phyloP scores from a whole-genome alignment of 2,888 invertebrate genomes.

The Mesorhabditis spiculigera region DNA sequence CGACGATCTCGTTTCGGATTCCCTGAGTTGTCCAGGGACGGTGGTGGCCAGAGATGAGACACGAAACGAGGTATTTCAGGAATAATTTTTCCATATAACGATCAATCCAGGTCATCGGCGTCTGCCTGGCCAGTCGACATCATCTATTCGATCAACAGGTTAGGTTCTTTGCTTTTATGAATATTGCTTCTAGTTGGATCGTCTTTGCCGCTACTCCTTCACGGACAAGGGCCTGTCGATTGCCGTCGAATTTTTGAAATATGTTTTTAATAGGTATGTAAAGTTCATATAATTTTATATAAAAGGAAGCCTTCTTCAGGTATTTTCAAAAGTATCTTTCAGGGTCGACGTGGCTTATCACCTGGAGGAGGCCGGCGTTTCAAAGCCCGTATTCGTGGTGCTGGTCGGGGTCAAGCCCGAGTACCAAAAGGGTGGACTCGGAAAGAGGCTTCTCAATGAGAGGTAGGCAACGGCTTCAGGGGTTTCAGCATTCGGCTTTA shows the following conservation, averaged over 20 bases:
- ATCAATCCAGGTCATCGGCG: constrained; percentile 22
- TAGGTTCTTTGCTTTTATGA: no score
- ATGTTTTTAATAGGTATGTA: constrained; percentile 29
- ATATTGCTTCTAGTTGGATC: constrained; percentile 20
- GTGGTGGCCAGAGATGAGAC: constrained; percentile 21
- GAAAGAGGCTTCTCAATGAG: neutral
- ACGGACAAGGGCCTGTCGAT: constrained; percentile 21
- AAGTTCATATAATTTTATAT: neutral
- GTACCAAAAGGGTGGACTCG: neutral
- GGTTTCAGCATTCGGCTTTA: neutral
- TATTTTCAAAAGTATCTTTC: neutral
- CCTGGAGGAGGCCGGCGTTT: constrained; percentile 24
- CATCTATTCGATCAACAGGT: neutral
- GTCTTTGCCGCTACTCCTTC: constrained; percentile 33
- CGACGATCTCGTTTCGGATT: constrained; percentile 31
- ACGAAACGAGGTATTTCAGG: neutral
- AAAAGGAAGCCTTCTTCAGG: no score
- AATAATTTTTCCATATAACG: neutral
- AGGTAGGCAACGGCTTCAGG: neutral
- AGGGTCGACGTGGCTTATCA: constrained; percentile 30
- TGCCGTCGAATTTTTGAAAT: constrained; percentile 35
- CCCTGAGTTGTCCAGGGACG: constrained; percentile 24
- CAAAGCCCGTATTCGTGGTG: constrained; percentile 23
- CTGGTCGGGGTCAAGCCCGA: neutral
- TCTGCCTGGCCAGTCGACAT: constrained; percentile 30